Base-by-base conservation (phyloP, 2,888 invertebrate genomes). In the Lapara coniferarum region DNA sequence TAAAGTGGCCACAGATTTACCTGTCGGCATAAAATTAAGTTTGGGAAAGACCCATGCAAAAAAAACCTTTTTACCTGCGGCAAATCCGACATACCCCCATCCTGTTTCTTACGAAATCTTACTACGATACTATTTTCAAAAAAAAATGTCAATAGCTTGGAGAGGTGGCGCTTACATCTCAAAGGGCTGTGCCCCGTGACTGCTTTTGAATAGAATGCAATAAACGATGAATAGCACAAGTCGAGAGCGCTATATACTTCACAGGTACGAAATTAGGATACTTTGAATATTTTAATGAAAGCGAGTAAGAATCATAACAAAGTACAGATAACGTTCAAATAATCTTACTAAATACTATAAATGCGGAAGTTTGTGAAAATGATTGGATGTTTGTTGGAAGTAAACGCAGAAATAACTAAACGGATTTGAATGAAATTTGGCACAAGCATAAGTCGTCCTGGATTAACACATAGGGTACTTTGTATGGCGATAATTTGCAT, bases 101-200 rank as follows among this genome's bases (percentile, higher is more conserved):
- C 86, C 85, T 84, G 84, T 85, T 83, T 77, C 79, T 68, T 79
- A 78, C 74, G 79, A 82, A 78, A 78, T 81, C 75, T 83, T 92
- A 91, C 92, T 92, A 92, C 89, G 83, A 85, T 83, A 80, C 82
- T 91, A 91, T 88, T 90, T 79, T 80, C 68, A 67, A 56, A 56
- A 74, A 74, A 74, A 77, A 87, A 85, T 73, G 74, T 81, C 82
- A 86, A 87, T 86, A 87, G 83, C 75, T 73, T 72, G 67, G 69
- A 77, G 80, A 83, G 84, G 88, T 92, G 92, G 92, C 92, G 92
- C 92, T 92, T 87, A 89, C 72, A 78, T 84, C 81, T 86, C 79
- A 84, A 86, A 88, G 82, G 77, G 74, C 70, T 79, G 73, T 72
- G 25, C 51, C 66, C 69, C 71, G 74, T 77, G 74, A 77, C 76